Evolutionary conservation across 2,797 vertebrate genomes (phyloP).

Genomic region (Fistularia commersonii): DNA sequence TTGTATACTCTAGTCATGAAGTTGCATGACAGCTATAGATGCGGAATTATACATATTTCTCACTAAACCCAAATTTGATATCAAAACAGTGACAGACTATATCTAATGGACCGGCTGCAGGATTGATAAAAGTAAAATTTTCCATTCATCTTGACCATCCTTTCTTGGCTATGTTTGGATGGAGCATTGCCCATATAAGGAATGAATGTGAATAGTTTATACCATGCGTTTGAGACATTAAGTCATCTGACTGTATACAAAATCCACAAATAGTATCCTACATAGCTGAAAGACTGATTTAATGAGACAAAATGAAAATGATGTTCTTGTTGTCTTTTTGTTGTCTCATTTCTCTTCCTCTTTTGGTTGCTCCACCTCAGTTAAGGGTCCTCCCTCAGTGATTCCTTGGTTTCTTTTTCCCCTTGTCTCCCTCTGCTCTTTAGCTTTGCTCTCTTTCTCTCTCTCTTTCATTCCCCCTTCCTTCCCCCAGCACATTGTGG

Average conservation of each 20-base stretch:
- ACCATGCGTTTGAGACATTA: conserved; percentile 8
- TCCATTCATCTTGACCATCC: conserved; percentile 6
- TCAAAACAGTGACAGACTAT: conserved; percentile 2
- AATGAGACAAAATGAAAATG: conserved; percentile 18
- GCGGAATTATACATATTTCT: conserved; percentile 1
- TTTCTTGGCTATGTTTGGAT: conserved; percentile 9
- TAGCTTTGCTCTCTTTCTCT: conserved; percentile 44
- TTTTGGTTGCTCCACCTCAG: conserved; percentile 51
- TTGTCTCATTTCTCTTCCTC: conserved; percentile 25
- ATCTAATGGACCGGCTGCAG: conserved; percentile 3
- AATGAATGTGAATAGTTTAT: conserved; percentile 28
- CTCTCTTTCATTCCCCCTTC: conserved; percentile 14
- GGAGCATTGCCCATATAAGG: conserved; percentile 13
- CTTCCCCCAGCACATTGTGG: conserved; percentile 54
- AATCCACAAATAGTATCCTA: conserved; percentile 6
- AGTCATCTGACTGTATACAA: conserved; percentile 6
- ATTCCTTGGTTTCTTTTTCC: conserved; percentile 34
- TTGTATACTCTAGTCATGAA: too few species aligned
- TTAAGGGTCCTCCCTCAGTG: conserved; percentile 43
- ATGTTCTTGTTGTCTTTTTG: conserved; percentile 13
- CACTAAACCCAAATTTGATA: conserved; percentile 15
- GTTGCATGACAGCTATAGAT: too few species aligned
- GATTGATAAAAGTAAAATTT: conserved; percentile 3
- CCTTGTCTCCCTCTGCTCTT: conserved; percentile 39
- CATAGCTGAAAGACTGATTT: conserved; percentile 1